Evolutionary conservation across 2,113 vertebrate species (phyloP), one percentile per base, ranked within the genome.

Genomic region (Benitochromis conjunctus): DNA sequence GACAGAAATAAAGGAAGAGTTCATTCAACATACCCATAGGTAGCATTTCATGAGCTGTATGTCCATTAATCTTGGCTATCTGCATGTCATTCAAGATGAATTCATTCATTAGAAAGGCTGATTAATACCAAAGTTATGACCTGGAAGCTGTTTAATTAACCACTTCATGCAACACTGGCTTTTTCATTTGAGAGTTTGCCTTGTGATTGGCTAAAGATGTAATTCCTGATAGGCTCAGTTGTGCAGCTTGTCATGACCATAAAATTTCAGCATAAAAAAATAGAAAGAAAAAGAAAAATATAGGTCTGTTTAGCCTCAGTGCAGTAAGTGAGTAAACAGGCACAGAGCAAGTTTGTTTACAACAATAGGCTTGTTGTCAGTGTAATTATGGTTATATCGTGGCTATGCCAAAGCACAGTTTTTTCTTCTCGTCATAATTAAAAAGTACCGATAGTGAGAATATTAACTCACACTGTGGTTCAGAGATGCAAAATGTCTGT

Each of bases 101-200:
- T 91, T 86, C 66, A 83, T 92, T 90, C 88, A 94, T 94, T 92
- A 92, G 58, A 66, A 26, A 82, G 57, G 79, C 19, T 58, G 87
- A 92, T 94, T 94, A 88, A 91, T 94, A 36, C 48, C 58, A 82
- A 55, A 55, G 82, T 84, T 91, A 77, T 57, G 80, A 91, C 81
- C 90, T 82, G 80, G 86, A 87, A 92, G 93, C 89, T 88, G 74
- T 94, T 94, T 89, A 92, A 94, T 94, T 91, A 92, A 91, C 90
- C 86, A 91, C 84, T 90, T 91, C 90, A 93, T 88, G 93, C 92
- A 83, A 66, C 91, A 82, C 46, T 93, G 88, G 21, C 31, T 93
- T 93, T 88, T 84, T 71, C 88, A 92, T 91, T 92, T 88, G 53
- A 36, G 38, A 86, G 76, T 74, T 84, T 66, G 69, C 41, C 48